Evolutionary conservation across 1,140 invertebrate species (phyloP).

Genomic region (Solenopsis fugax): DNA sequence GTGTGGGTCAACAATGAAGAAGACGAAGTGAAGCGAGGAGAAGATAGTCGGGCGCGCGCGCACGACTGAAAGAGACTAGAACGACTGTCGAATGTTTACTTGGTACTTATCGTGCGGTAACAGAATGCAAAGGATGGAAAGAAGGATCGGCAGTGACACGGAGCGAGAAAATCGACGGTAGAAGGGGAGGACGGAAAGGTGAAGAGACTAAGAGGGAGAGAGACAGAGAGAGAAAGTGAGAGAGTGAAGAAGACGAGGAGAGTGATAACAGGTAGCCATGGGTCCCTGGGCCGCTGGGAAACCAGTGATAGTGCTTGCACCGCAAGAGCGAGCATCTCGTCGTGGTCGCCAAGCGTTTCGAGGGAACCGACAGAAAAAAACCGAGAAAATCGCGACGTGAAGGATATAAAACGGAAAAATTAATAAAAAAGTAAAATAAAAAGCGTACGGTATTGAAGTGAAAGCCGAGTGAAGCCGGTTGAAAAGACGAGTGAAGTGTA

Average conservation of each 20-base stretch:
- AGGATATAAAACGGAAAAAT: background rate
- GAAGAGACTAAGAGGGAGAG: slow-evolving; percentile 38
- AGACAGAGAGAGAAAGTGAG: slow-evolving; percentile 37
- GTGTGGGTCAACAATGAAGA: slow-evolving; percentile 46
- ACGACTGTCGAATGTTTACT: slow-evolving; percentile 71
- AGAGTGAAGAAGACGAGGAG: slow-evolving; percentile 57
- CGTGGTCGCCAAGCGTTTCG: slow-evolving; percentile 44
- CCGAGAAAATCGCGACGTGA: background rate
- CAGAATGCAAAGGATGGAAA: slow-evolving; percentile 60
- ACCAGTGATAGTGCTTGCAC: slow-evolving; percentile 78
- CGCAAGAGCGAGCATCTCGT: slow-evolving; percentile 68
- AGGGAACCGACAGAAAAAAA: background rate
- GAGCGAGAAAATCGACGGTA: slow-evolving; percentile 50
- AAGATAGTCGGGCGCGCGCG: slow-evolving; percentile 42
- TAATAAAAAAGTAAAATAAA: background rate
- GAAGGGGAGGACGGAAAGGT: slow-evolving; percentile 43
- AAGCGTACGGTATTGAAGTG: background rate
- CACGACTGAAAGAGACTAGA: slow-evolving; percentile 65
- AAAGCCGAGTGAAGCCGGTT: background rate
- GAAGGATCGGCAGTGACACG: slow-evolving; percentile 45
- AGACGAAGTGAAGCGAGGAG: background rate
- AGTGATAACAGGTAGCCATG: slow-evolving; percentile 81
- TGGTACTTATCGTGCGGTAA: slow-evolving; percentile 72
- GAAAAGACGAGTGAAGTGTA: background rate
- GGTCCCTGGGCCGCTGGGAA: slow-evolving; percentile 69